A percentile compares a stretch with the other conserved stretches of the same genome.
Evolutionary conservation across 2,113 vertebrate species (phyloP).

Genomic region (Mormoops blainvillei): DNA sequence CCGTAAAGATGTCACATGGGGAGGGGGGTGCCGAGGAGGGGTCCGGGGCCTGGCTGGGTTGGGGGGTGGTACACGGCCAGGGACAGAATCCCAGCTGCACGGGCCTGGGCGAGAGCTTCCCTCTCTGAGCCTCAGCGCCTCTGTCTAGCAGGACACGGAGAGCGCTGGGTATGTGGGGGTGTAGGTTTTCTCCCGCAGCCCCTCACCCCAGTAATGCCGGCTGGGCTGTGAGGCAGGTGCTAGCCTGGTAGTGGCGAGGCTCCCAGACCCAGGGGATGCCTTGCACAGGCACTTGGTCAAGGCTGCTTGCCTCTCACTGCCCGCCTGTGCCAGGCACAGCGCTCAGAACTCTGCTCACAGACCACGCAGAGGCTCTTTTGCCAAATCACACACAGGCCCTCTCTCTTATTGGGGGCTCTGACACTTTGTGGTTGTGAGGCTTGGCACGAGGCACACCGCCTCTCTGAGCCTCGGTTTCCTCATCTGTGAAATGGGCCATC

Average conservation of each 20-base stretch:
- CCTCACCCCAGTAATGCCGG: background rate
- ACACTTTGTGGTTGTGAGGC: background rate
- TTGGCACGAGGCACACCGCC: background rate
- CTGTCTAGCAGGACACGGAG: background rate
- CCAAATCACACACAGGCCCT: background rate
- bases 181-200: background rate
- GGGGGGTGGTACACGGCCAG: background rate
- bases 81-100: background rate
- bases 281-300: background rate
- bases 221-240: background rate
- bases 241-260: background rate
- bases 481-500: background rate
- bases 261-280: background rate
- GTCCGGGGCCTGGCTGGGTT: background rate
- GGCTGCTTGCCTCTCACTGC: background rate
- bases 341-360: too few relatives aligned
- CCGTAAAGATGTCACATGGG: constrained; percentile 88
- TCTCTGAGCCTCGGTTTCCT: background rate
- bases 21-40: constrained; percentile 70
- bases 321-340: background rate
- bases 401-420: background rate
- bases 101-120: background rate
- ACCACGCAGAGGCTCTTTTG: background rate
- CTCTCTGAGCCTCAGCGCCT: background rate
- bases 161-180: background rate